Evolutionary conservation across 2,113 vertebrate genomes (phyloP), one percentile per base, ranked within the genome.

Genomic region (Tympanuchus pallidicinctus): DNA sequence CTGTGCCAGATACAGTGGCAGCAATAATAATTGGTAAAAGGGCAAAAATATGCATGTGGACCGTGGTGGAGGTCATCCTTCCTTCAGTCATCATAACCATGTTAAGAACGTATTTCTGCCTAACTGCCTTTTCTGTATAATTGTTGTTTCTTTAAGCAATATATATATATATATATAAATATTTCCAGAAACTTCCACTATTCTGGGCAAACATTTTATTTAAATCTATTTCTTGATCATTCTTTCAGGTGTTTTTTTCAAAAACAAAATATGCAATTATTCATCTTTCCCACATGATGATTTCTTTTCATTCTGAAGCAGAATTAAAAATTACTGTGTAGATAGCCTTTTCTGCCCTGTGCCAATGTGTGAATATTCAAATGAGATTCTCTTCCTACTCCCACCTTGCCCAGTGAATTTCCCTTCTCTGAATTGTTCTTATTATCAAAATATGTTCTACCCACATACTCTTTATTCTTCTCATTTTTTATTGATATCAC

Each of bases 291-390:
- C 34, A 50, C 20, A 27, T 59, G 38, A 65, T 69, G 57, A 87
- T 93, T 94, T 88, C 19, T 47, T 92, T 86, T 89, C 52, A 60
- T 60, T 38, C 19, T 70, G 65, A 90, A 96, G 48, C 8, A 47
- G 61, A 22, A 87, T 92, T 85, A 63, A 80, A 92, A 92, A 52
- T 82, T 65, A 82, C 70, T 61, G 25, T 38, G 24, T 43, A 56
- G 42, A 63, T 52, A 78, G 17, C 4, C 12, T 76, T 85, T 83
- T 89, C 42, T 80, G 18, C 70, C 30, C 38, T 57, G 60, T 1
- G 22, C 18, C 25, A 69, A 34, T 63, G 22, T 43, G 28, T 61
- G 40, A 88, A 70, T 78, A 85, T 86, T 83, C 61, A 89, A 81
- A 79, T 4, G 30, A 93, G 56, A 25, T 71, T 82, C 11, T 86